Evolutionary conservation across 2,888 invertebrate genomes (phyloP).

Genomic region (Monopis laevigella): DNA sequence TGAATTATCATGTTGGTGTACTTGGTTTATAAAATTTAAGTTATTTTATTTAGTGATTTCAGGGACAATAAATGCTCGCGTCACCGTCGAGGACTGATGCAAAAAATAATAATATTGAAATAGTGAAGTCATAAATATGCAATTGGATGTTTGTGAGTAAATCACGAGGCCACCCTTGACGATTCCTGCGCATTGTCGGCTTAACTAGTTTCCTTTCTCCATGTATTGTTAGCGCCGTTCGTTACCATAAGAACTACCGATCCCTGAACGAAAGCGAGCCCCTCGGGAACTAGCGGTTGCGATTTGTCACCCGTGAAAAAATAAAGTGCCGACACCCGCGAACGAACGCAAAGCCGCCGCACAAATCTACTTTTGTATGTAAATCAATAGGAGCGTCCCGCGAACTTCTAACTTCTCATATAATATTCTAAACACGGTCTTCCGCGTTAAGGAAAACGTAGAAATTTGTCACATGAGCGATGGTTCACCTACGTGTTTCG

Average conservation of each 20-base stretch:
- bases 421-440: conserved; percentile 64
- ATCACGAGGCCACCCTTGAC: conserved; percentile 30
- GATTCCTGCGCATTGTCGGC: neutral
- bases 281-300: conserved; percentile 40
- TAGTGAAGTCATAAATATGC: conserved; percentile 63
- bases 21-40: no score
- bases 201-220: conserved; percentile 47
- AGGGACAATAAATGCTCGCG: no score
- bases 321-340: conserved; percentile 11
- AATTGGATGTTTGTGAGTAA: conserved; percentile 54
- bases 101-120: no score
- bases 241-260: conserved; percentile 57
- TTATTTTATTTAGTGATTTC: no score
- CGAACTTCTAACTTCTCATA: conserved; percentile 41
- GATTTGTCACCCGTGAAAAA: conserved; percentile 28
- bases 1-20: no score
- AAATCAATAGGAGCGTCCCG: conserved; percentile 42
- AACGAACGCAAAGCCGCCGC: conserved; percentile 22
- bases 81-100: no score
- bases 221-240: conserved; percentile 54
- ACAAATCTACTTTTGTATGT: conserved; percentile 29
- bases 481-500: conserved; percentile 66
- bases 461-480: conserved; percentile 69
- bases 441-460: conserved; percentile 65
- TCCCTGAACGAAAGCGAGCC: conserved; percentile 44